Evolutionary conservation across 2,113 vertebrate species (phyloP), one percentile per base, ranked within the genome.

Genomic region (Steatornis caripensis): DNA sequence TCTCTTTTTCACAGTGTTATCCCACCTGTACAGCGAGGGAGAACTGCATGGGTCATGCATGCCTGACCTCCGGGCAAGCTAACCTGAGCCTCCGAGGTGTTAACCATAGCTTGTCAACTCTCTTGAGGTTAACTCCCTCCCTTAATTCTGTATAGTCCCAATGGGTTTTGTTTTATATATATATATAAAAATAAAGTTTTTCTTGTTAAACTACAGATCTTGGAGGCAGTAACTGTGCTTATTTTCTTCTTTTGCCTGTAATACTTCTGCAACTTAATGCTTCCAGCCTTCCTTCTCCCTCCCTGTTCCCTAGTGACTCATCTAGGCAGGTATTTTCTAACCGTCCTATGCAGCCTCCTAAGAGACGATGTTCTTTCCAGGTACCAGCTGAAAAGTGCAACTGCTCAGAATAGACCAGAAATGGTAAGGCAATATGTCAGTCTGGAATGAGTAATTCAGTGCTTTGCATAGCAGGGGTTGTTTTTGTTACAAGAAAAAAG

Each of bases 271-370:
- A 66, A 46, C 60, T 89, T 58, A 78, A 58, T 27, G 58, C 32
- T 93, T 87, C 29, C 80, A 92, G 79, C 39, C 37, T 48, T 83
- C 76, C 41, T 62, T 77, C 76, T 77, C 62, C 58, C 26, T 36
- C 49, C 93, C 36, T 77, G 51, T 55, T 89, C 62, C 54, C 32
- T 37, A 8, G 45, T 96, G 94, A 95, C 90, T 97, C 90, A 97
- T 86, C 70, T 37, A 92, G 79, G 88, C 85, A 97, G 94, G 96
- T 95, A 88, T 95, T 95, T 97, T 94, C 94, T 94, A 92, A 69
- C 79, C 71, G 76, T 61, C 62, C 90, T 61, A 18, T 65, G 88
- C 58, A 92, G 83, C 83, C 88, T 93, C 85, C 69, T 80, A 90
- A 93, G 85, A 95, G 85, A 83, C 1, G 0, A 76, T 92, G 82